A percentile compares a stretch with the other conserved stretches of the same genome.
phyloP scores from a whole-genome alignment of 2,888 invertebrate genomes.

The Syrphus vitripennis region DNA sequence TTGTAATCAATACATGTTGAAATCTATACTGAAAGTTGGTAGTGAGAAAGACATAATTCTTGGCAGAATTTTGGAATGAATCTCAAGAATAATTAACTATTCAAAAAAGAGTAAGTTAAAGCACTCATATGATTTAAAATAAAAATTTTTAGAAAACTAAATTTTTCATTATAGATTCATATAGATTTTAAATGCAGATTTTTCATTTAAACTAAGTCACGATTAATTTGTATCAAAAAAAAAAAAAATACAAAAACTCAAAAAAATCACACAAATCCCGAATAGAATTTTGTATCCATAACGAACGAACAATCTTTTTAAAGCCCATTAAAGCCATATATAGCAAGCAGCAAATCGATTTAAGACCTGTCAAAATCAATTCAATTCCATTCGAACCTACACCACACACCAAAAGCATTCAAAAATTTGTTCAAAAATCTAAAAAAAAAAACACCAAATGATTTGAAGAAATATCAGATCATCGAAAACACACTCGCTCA shows the following conservation, averaged over 20 bases:
- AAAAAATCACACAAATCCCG: not conserved
- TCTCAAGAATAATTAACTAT: too few species aligned
- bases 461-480: constrained; percentile 15
- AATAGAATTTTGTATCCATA: not conserved
- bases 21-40: too few species aligned
- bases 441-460: not conserved
- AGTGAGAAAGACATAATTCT: too few species aligned
- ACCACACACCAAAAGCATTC: constrained; percentile 1
- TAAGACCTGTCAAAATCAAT: constrained; percentile 48
- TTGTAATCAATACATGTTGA: too few species aligned
- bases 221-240: too few species aligned
- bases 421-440: not conserved
- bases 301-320: not conserved
- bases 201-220: too few species aligned
- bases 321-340: not conserved
- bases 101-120: too few species aligned
- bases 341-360: not conserved
- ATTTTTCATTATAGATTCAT: too few species aligned
- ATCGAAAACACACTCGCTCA: constrained; percentile 30
- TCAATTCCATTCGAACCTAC: constrained; percentile 11
- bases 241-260: not conserved
- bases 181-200: too few species aligned
- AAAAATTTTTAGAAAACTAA: too few species aligned
- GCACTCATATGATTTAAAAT: too few species aligned
- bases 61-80: too few species aligned